Evolutionary conservation across 2,797 vertebrate species (phyloP), one percentile per base, ranked within the genome.

Genomic region (Hippocampus kuda): DNA sequence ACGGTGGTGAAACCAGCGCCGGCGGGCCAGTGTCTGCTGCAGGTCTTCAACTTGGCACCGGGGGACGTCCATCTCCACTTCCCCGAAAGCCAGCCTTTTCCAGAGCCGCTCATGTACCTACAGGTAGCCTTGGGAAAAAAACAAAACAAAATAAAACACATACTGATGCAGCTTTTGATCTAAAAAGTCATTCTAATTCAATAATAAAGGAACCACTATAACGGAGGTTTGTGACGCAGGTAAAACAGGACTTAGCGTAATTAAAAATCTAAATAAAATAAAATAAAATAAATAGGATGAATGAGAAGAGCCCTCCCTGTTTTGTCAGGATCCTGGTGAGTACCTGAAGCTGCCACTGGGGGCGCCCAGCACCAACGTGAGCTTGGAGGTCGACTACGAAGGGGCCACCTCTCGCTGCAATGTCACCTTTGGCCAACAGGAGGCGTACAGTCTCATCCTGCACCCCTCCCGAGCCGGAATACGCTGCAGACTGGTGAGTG

Each of bases 41-140:
- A 94, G 80, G 89, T 95, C 5, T 78, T 92, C 60, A 99, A 97
- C 85, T 74, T 98, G 78, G 94, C 88, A n/a, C 77, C 88, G 42
- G 72, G 79, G 1, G 54, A 91, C 0, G 81, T 95, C 70, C 81
- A 56, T 3, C 78, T 98, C 69, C 70, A 71, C 2, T 64, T 92
- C 66, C 80, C 81, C 9, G 86, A 72, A 53, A 78, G 10, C 12
- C 26, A 83, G 66, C 46, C 83, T 5, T 91, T 93, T 75, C 70
- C 78, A 53, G 77, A 91, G 1, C 83, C 91, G 0, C 73, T 94
- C 79, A 49, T 42, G 9, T 46, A 87, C 76, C 91, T 92, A 74
- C 84, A 93, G 91, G 95, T 98, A 72, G 63, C 1, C 13, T 38
- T 38, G 34, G 34, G 34, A 7, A 67, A 13, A 67, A 49, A 9